phyloP scores from a whole-genome alignment of 2,113 vertebrate genomes.

The Riparia riparia region DNA sequence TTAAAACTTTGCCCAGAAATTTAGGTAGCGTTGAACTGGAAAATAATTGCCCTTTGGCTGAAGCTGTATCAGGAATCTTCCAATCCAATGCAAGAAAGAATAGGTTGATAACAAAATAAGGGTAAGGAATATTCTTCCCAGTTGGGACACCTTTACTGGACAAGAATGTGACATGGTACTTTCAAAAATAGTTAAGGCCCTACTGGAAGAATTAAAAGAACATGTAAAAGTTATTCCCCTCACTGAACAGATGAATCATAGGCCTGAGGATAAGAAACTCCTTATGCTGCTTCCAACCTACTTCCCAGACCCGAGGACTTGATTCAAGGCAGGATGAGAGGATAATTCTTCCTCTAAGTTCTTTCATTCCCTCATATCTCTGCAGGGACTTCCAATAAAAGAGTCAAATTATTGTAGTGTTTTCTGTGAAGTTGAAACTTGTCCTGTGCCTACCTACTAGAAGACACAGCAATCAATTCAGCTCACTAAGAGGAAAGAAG shows the following conservation, averaged over 20 bases:
- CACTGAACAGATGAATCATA: background rate
- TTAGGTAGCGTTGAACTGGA: background rate
- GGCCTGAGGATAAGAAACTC: background rate
- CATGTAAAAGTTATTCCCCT: background rate
- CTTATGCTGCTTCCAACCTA: background rate
- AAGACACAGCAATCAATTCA: background rate
- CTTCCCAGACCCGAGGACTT: background rate
- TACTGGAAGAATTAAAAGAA: background rate
- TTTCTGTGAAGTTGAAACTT: conserved; percentile 28
- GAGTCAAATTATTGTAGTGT: background rate
- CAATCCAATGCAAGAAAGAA: background rate
- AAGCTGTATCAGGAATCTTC: background rate
- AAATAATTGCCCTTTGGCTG: background rate
- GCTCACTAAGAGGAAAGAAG: background rate
- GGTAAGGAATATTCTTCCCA: background rate
- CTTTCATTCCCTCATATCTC: background rate
- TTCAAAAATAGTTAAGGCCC: background rate
- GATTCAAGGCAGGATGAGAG: background rate
- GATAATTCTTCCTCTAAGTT: background rate
- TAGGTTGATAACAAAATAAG: background rate
- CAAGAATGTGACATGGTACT: background rate
- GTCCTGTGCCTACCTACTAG: background rate
- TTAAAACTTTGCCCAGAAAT: background rate
- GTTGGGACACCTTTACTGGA: background rate
- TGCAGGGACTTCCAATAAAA: conserved; percentile 5